Percentiles rank a stretch among this genome's conserved stretches.
phyloP scores from a whole-genome alignment of 64 coral and sea anemone genomes.

The Stichodactyla helianthus region DNA sequence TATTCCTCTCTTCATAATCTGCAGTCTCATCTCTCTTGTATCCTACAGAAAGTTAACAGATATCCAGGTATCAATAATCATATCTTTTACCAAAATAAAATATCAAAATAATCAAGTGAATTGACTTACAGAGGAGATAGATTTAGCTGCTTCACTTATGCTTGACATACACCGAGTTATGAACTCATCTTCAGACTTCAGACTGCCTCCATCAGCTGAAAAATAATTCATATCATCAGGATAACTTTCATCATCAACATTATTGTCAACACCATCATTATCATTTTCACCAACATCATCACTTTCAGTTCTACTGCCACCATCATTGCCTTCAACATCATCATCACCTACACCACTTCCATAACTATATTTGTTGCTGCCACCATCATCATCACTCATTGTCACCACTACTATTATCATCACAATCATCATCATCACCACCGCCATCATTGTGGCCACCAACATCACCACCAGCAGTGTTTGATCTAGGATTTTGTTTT shows the following conservation, averaged over 20 bases:
- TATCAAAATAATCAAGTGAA: neutral
- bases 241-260: neutral
- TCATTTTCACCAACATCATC: no score
- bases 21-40: constrained; percentile 48
- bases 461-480: no score
- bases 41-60: constrained; percentile 36
- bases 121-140: neutral
- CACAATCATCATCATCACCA: no score
- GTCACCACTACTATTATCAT: no score
- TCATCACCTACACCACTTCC: neutral
- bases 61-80: neutral
- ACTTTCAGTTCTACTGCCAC: no score
- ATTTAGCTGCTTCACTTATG: constrained; percentile 46
- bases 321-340: no score
- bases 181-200: constrained; percentile 89
- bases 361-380: no score
- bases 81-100: neutral
- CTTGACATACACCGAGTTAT: constrained; percentile 82
- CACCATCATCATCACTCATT: no score
- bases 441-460: no score
- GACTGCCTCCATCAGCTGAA: constrained; percentile 85
- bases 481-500: no score
- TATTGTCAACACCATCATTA: neutral
- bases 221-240: no score
- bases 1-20: constrained; percentile 90